Conservation (phyloP, 1,140 invertebrate genomes). For the Diorhabda elongata region DNA sequence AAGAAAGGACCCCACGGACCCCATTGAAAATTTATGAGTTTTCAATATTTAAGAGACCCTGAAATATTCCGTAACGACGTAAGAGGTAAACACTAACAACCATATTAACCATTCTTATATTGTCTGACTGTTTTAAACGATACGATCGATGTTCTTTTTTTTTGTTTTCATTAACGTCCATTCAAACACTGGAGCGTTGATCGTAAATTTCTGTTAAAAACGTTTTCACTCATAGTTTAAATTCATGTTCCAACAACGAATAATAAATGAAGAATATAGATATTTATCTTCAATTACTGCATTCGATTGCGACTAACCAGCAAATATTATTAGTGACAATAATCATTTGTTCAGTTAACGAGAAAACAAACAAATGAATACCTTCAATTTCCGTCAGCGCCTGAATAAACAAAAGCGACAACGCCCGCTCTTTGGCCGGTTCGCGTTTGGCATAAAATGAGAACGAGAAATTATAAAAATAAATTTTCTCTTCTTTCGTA, state of each 20-base stretch:
- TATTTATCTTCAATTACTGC: neutral
- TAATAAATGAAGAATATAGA: neutral
- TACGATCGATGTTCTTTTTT: too few species aligned
- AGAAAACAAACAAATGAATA: conserved; percentile 1
- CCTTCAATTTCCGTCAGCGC: neutral
- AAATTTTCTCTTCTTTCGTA: neutral
- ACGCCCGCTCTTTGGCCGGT: neutral
- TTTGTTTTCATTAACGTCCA: too few species aligned
- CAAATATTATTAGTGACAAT: conserved; percentile 3
- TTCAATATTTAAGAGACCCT: too few species aligned
- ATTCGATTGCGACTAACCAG: neutral
- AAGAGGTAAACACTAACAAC: too few species aligned
- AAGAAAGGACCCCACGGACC: too few species aligned
- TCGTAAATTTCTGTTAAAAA: neutral
- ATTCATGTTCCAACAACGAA: neutral
- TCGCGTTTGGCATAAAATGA: neutral
- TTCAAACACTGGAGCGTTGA: too few species aligned
- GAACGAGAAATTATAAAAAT: neutral
- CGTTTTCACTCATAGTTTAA: neutral
- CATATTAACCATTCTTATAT: too few species aligned
- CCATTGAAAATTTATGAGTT: too few species aligned
- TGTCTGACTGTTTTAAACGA: too few species aligned
- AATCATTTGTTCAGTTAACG: neutral
- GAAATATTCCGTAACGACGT: too few species aligned
- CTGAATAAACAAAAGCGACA: neutral